phyloP scores from a whole-genome alignment of 2,113 vertebrate genomes.

The Nothobranchius kuhntae region DNA sequence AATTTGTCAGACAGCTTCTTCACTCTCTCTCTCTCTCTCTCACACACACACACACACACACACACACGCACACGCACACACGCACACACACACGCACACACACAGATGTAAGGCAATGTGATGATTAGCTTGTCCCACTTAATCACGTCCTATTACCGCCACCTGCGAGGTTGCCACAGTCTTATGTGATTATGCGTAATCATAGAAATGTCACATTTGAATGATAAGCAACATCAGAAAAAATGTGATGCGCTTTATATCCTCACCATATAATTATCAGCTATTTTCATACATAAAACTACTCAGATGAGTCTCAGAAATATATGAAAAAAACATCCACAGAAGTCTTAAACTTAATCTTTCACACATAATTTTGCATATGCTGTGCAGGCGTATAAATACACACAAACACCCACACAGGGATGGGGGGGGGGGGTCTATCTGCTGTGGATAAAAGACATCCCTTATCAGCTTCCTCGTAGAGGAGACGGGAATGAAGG shows the following conservation, averaged over 20 bases:
- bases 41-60: too few species aligned
- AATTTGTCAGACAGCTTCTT: constrained; percentile 40
- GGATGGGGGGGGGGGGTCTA: constrained; percentile 23
- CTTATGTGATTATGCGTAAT: constrained; percentile 64
- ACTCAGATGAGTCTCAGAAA: constrained; percentile 9
- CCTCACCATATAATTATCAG: constrained; percentile 20
- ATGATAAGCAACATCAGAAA: constrained; percentile 51
- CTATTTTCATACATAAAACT: not conserved
- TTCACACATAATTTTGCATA: constrained; percentile 52
- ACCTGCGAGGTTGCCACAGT: constrained; percentile 59
- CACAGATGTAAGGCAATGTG: constrained; percentile 6
- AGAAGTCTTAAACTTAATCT: constrained; percentile 27
- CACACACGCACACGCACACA: too few species aligned
- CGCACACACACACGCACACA: not conserved
- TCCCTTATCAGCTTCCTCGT: constrained; percentile 76
- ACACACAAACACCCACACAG: constrained; percentile 47
- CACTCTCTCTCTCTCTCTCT: not conserved
- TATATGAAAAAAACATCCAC: constrained; percentile 15
- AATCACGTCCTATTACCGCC: constrained; percentile 70
- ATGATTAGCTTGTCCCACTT: constrained; percentile 72
- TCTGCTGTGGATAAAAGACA: constrained; percentile 74
- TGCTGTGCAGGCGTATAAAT: constrained; percentile 46
- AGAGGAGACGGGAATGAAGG: constrained; percentile 74
- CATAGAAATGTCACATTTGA: constrained; percentile 73
- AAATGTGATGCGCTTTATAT: constrained; percentile 19